Base-by-base conservation (phyloP, 2,888 invertebrate species). In the Acrobasis repandana region DNA sequence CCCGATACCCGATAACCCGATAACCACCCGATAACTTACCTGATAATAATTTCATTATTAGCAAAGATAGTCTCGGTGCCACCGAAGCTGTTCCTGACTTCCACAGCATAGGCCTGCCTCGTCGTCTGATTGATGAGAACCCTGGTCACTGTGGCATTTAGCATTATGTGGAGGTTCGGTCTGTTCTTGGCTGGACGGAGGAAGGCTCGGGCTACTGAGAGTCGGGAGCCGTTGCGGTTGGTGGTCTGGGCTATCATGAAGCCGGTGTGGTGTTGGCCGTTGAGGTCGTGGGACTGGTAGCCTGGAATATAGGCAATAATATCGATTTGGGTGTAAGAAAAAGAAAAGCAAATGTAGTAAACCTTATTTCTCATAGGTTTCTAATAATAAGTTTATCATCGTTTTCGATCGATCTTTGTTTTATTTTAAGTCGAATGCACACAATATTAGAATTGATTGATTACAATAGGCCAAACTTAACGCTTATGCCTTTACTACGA, bases 201-300 rank as follows among this genome's bases (percentile, higher is more conserved):
- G 87, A 96, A 98, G 0, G 98, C 96, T 61, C 96, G 94, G 0
- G 97, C 95, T 0, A 95, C 95, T 68, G 96, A 97, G 62, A 97
- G 93, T 0, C 98, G 94, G 0, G 97, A 97, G 0, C 97, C 98
- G 77, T 97, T 96, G 70, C 95, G 94, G 71, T 96, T 95, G 0
- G 97, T 98, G 33, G 97, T 97, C 83, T 98, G 98, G 0, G 97
- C 97, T 66, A 98, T 97, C 63, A 95, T 93, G 82, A 98, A 97
- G 1, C 98, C 97, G 0, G 96, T 95, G 78, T 97, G 95, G 33
- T 93, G 93, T 33, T 93, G 93, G 0, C 97, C 97, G 85, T 98
- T 98, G 18, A 97, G 88, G 80, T 98, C 98, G n/a, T 95, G 93
- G 1, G 94, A 92, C 58, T 93, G 91, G 82, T 95, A 97, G 10